Evolutionary conservation across 64 coral and sea anemone species (phyloP), one percentile per base, ranked within the genome.

Genomic region (Cladopsammia gracilis): DNA sequence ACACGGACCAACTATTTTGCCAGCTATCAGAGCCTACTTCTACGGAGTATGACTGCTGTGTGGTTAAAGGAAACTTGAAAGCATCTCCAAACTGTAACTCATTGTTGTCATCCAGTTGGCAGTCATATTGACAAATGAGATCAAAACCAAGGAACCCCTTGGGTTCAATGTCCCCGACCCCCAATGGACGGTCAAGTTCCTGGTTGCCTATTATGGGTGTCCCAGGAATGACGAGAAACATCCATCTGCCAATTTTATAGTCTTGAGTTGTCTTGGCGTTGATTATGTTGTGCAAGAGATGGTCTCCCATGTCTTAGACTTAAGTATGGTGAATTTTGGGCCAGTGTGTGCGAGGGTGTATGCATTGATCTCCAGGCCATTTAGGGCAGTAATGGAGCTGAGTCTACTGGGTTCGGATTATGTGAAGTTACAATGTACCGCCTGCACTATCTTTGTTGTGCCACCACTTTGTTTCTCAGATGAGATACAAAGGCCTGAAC

Each of bases 61-160:
- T 7, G 6, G 4, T 73, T 23, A 58, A 91, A 62, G 2, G 8
- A 16, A 0, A 91, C 77, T 47, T 16, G n/a, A 44, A 45, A 42
- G 4, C 80, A 60, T 84, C 59, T 84, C 46, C 65, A 19, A 60
- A 34, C 53, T n/a, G n/a, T n/a, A n/a, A n/a, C n/a, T n/a, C n/a
- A n/a, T n/a, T n/a, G n/a, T n/a, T n/a, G n/a, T n/a, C n/a, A n/a
- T 45, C 44, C 10, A 84, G 26, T 44, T 64, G 56, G 43, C 56
- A 59, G 44, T 64, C 80, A 64, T 62, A 60, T 48, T 25, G 23
- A 14, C 80, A 18, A 56, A 89, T 12, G 56, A 90, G 68, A 66
- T 82, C 89, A 50, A 90, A 52, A 26, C 89, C 89, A 62, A 90
- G 76, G 9, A 90, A 81, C 62, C 89, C 76, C 48, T 90, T 76